These are phyloP conservation scores for Chloroclysta siterata DNA, from an alignment of 2,888 invertebrate species.

Conservation along the genomic window DNA sequence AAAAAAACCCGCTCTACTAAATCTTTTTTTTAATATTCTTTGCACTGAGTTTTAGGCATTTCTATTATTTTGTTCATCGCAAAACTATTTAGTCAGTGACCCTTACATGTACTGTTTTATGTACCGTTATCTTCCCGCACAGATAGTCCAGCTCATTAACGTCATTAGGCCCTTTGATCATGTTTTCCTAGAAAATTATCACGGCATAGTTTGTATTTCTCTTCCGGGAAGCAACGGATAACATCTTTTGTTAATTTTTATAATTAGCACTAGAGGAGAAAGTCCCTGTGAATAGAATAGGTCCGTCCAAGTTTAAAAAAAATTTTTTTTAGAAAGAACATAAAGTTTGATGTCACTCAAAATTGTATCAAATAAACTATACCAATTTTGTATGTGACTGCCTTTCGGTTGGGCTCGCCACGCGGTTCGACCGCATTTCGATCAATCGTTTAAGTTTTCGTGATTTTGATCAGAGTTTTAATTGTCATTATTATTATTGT, in stretches of 20 bases:
- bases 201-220: conserved; percentile 22
- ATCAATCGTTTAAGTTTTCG: not conserved
- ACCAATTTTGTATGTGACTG: conserved; percentile 20
- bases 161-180: conserved; percentile 34
- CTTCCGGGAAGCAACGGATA: conserved; percentile 35
- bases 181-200: conserved; percentile 37
- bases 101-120: conserved; percentile 1
- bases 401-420: not conserved
- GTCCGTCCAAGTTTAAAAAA: not conserved
- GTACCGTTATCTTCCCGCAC: conserved; percentile 36
- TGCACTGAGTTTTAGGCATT: not conserved
- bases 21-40: not conserved
- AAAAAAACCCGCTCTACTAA: not conserved
- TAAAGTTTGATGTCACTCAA: conserved; percentile 2
- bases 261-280: conserved; percentile 19
- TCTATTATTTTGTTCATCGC: not conserved
- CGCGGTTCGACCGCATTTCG: too few species aligned
- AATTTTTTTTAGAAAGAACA: not conserved
- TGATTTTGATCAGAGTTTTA: conserved; percentile 14
- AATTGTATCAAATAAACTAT: conserved; percentile 10
- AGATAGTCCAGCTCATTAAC: conserved; percentile 36
- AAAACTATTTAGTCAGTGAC: conserved; percentile 8
- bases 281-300: not conserved
- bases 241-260: conserved; percentile 19
- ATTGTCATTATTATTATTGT: conserved; percentile 33